Evolutionary conservation across 2,888 invertebrate genomes (phyloP), one percentile per base, ranked within the genome.

Genomic region (Drosophila affinis): DNA sequence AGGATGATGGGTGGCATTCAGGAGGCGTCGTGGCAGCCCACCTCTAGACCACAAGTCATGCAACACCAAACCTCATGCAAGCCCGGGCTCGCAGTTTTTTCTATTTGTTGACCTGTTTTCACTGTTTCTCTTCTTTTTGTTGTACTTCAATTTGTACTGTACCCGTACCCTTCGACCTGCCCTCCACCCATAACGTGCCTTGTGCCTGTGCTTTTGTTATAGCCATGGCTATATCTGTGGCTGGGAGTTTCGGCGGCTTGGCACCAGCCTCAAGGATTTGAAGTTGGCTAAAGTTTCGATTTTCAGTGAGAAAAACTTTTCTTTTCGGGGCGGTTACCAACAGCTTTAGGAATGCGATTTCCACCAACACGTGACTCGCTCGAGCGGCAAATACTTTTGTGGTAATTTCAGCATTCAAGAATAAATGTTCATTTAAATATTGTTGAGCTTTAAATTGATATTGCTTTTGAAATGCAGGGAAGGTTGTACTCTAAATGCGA

Each of bases 51-150:
- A 63, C 81, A 70, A 84, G 85, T 73, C 83, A 88, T 84, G 83
- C 83, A 81, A 84, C 87, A 82, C 62, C 65, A 76, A 62, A 55
- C 62, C 75, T 49, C 48, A 56, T n/a, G n/a, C n/a, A 48, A 32
- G 3, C 2, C 51, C 39, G 45, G 62, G 65, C 64, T 67, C 70
- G 60, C 72, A 77, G 67, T 61, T 56, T 48, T 54, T 52, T 60
- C 55, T 68, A 62, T 67, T 53, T 87, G 79, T 85, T 89, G 89
- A 84, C 83, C 83, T 87, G 79, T 88, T 88, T 83, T 78, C 72
- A 69, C 72, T 83, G 57, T 78, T 81, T 71, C 77, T 69, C 73
- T 78, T 65, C 71, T 67, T 56, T 73, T 79, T 75, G 72, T 69
- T 72, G 51, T 71, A 46, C 47, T 47, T 53, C 49, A 44, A 74